Conservation (phyloP, 92 coral and sea anemone species). For the Heteractis magnifica region DNA sequence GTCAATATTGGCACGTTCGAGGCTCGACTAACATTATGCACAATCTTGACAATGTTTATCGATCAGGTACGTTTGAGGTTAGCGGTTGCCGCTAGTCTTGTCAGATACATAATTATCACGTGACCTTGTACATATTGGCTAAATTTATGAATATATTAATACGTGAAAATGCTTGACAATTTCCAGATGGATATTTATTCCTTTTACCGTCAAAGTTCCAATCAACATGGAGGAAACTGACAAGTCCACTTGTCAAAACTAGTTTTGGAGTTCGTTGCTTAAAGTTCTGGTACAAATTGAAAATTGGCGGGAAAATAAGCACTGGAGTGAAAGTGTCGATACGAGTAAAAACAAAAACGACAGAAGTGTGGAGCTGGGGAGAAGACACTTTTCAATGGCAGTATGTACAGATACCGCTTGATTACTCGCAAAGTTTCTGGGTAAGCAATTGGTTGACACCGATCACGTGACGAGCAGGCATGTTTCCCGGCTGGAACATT, state of each 20-base stretch:
- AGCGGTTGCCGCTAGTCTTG: neutral
- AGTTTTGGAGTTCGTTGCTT: conserved; percentile 28
- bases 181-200: conserved; percentile 4
- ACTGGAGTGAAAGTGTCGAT: neutral
- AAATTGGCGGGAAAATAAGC: neutral
- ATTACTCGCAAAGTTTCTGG: neutral
- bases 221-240: conserved; percentile 10
- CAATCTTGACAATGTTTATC: neutral
- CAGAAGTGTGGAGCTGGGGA: neutral
- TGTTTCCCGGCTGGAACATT: neutral
- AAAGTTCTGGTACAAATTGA: conserved; percentile 48
- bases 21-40: neutral
- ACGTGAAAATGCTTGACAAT: neutral
- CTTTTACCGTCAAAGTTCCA: neutral
- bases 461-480: neutral
- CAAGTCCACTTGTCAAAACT: conserved; percentile 22
- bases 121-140: no score
- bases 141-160: no score
- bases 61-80: neutral
- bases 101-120: neutral
- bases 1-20: conserved; percentile 47
- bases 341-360: neutral
- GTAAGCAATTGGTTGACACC: neutral
- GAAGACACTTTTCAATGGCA: neutral
- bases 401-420: neutral